Conservation (phyloP, 2,113 vertebrate genomes). For the Nyctibius bracteatus region DNA sequence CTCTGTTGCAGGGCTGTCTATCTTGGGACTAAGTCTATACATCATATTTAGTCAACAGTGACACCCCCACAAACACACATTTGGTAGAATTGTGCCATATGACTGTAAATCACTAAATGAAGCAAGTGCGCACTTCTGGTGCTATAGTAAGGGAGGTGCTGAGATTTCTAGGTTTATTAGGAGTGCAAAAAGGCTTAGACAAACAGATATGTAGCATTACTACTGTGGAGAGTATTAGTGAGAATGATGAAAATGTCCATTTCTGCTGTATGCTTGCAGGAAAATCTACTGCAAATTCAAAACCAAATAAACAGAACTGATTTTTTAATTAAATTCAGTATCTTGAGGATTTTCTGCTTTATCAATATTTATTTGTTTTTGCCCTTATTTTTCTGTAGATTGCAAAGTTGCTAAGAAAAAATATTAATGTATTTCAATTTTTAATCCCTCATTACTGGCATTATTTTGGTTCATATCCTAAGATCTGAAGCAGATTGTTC, state of each 20-base stretch:
- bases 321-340: background rate
- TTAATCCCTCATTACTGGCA: background rate
- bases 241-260: background rate
- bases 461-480: constrained; percentile 8
- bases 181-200: background rate
- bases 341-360: background rate
- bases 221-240: background rate
- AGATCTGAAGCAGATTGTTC: background rate
- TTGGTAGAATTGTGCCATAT: background rate
- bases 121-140: background rate
- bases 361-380: background rate
- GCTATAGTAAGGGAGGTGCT: background rate
- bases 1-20: background rate
- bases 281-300: background rate
- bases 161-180: background rate
- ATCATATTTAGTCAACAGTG: background rate
- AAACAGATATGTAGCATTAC: background rate
- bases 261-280: background rate
- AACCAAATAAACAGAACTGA: background rate
- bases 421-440: background rate
- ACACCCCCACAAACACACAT: no score
- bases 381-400: background rate
- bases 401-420: background rate
- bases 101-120: background rate
- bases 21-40: background rate